A percentile compares a stretch with the other conserved stretches of the same genome.
phyloP scores from a whole-genome alignment of 2,797 vertebrate species.

The Coendou prehensilis region DNA sequence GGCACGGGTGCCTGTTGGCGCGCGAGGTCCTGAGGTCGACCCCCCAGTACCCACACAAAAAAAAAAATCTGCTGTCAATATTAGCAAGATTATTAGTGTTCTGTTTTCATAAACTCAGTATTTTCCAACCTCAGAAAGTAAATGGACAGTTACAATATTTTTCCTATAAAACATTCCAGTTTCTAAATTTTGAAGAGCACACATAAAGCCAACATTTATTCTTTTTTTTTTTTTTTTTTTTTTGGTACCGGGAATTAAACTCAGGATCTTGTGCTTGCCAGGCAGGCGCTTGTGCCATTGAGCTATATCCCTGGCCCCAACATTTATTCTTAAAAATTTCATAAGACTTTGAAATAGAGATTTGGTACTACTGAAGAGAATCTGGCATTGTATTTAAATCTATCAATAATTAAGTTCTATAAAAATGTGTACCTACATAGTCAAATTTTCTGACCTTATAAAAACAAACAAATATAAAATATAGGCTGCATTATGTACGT shows the following conservation, averaged over 20 bases:
- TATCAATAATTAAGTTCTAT: constrained; percentile 43
- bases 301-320: too few relatives aligned
- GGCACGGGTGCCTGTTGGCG: too few relatives aligned
- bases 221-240: neutral
- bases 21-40: too few relatives aligned
- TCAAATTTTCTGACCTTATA: constrained; percentile 54
- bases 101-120: constrained; percentile 57
- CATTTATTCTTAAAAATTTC: constrained; percentile 36
- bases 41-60: neutral
- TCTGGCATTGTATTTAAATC: constrained; percentile 27
- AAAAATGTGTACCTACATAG: constrained; percentile 38
- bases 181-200: constrained; percentile 37
- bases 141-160: neutral
- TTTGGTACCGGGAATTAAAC: too few relatives aligned
- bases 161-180: neutral
- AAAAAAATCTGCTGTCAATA: constrained; percentile 37
- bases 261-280: too few relatives aligned
- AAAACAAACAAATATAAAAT: constrained; percentile 48
- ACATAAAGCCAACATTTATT: neutral
- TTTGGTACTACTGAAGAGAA: constrained; percentile 31
- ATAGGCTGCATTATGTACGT: neutral
- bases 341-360: constrained; percentile 41
- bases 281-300: too few relatives aligned
- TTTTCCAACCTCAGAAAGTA: constrained; percentile 27
- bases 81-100: constrained; percentile 5